Base-by-base conservation (phyloP, 2,797 vertebrate species). In the Zenarchopterus dispar region DNA sequence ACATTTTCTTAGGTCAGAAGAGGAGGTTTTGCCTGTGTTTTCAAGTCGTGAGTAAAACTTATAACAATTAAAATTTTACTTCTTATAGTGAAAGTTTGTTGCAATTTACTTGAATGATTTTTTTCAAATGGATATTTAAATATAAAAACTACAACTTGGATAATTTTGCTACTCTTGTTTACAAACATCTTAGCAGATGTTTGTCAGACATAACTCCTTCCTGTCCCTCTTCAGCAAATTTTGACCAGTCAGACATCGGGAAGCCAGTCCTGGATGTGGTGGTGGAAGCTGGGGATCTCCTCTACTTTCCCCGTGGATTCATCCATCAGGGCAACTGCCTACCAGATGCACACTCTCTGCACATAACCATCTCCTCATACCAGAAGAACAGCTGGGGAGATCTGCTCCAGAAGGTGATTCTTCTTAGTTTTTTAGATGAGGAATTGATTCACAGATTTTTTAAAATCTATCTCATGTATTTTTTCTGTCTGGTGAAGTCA, bases 301-400 rank as follows among this genome's bases (percentile, higher is more conserved):
- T 99, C 10, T 99, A 98, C 82, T 97, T 99, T 43, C 97, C 98
- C 0, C 91, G 98, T 0, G 97, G 98, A 17, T 98, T 98, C 84
- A 94, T 98, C 84, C 98, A 99, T 81, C 97, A 99, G 85, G 98
- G 94, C 0, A 60, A 94, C 72, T 98, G 96, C 62, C 93, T 96
- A 31, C 93, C 96, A 0, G 94, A 96, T 0, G 74, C 83, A 0
- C 97, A 99, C 81, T 99, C 98, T 0, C 90, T 99, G 50, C 98
- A 99, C 84, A 91, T 99, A 81, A 99, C 98, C 0, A 70, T 99
- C 81, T 99, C 98, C 33, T 96, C 96, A 0, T 97, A 88, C 84
- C 98, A 99, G 93, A 95, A 92, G 80, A 98, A 99, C 89, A 94
- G 95, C 68, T 99, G 97, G 96, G 96, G 94, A 4, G 93, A 96